Conservation (phyloP, 2,113 vertebrate genomes). For the Cavia porcellus region DNA sequence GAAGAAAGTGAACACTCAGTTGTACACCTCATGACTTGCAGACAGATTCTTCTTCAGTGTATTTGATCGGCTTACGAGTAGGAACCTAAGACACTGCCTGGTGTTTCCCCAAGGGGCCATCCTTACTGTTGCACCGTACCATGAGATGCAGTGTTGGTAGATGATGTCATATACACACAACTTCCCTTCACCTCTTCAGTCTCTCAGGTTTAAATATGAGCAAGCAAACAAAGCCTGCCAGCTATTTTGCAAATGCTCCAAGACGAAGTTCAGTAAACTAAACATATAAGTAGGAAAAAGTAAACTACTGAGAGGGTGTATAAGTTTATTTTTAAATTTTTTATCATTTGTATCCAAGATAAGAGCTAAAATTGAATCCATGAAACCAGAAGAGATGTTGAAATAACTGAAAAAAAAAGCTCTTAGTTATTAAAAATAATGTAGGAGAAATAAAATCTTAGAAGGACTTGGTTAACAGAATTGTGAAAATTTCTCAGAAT, state of each 20-base stretch:
- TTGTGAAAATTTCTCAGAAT: background rate
- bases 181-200: background rate
- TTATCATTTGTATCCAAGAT: background rate
- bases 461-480: background rate
- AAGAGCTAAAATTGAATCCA: background rate
- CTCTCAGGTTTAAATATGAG: background rate
- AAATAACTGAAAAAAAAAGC: background rate
- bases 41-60: background rate
- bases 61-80: background rate
- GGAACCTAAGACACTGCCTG: background rate
- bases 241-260: background rate
- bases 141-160: background rate
- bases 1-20: background rate
- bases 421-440: constrained; percentile 27
- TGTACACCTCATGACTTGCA: background rate
- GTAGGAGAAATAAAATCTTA: background rate
- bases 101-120: background rate
- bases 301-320: background rate
- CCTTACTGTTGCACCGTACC: too few species aligned
- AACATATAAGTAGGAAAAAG: background rate
- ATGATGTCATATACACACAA: background rate
- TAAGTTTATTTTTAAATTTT: background rate
- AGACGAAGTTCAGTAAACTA: background rate
- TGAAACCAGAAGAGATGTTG: constrained; percentile 6
- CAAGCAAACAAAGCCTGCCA: background rate